Conservation (phyloP, 2,797 vertebrate genomes). For the Anabas testudineus region DNA sequence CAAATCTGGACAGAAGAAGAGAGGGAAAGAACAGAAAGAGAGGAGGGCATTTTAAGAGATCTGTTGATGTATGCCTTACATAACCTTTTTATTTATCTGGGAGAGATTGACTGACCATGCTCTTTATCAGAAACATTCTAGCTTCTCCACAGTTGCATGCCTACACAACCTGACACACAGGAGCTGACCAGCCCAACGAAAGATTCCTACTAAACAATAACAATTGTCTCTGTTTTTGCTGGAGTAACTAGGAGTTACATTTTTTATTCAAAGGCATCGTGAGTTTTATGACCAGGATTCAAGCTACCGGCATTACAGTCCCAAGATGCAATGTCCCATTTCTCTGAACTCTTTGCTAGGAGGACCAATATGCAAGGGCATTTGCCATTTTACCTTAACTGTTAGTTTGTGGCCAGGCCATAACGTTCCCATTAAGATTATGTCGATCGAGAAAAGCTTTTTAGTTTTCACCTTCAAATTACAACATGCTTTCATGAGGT, state of each 20-base stretch:
- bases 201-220: slow-evolving; percentile 33
- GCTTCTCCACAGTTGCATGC: slow-evolving; percentile 34
- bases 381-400: slow-evolving; percentile 67
- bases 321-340: slow-evolving; percentile 19
- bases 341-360: slow-evolving; percentile 36
- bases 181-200: slow-evolving; percentile 35
- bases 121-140: slow-evolving; percentile 69
- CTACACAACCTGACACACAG: slow-evolving; percentile 52
- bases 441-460: slow-evolving; percentile 80
- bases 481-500: slow-evolving; percentile 81
- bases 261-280: slow-evolving; percentile 31
- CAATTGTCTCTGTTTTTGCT: slow-evolving; percentile 42
- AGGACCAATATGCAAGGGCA: slow-evolving; percentile 21
- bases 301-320: slow-evolving; percentile 34
- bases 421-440: slow-evolving; percentile 83
- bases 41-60: slow-evolving; percentile 60
- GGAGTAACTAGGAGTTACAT: not conserved
- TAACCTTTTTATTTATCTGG: slow-evolving; percentile 73
- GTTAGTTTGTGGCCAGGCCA: slow-evolving; percentile 68
- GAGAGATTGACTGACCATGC: slow-evolving; percentile 57
- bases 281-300: slow-evolving; percentile 28
- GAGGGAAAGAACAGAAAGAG: slow-evolving; percentile 38
- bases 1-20: slow-evolving; percentile 71
- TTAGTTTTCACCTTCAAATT: slow-evolving; percentile 85
- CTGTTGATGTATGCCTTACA: slow-evolving; percentile 65